phyloP scores from a whole-genome alignment of 2,113 vertebrate species.

The Ginglymostoma cirratum region DNA sequence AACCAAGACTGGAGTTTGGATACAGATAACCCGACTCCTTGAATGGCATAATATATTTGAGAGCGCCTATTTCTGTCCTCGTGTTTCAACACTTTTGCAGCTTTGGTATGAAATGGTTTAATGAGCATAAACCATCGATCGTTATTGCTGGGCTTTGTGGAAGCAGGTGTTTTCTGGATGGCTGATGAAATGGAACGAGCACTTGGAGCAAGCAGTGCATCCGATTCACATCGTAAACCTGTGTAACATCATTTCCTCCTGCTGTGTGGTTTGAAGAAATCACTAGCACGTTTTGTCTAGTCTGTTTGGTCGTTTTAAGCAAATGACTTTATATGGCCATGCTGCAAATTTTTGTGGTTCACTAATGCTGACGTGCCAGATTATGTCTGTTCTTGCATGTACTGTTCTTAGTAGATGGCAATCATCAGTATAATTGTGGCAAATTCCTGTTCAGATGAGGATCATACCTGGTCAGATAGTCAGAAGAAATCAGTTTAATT shows the following conservation, averaged over 20 bases:
- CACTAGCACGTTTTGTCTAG: not conserved
- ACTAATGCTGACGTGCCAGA: not conserved
- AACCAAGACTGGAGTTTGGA: not conserved
- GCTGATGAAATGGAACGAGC: not conserved
- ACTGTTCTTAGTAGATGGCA: not conserved
- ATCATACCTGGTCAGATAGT: not conserved
- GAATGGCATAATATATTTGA: not conserved
- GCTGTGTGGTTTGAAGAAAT: conserved; percentile 25
- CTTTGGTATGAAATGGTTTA: too few species aligned
- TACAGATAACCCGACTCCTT: not conserved
- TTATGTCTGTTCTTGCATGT: too few species aligned
- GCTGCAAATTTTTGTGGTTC: conserved; percentile 8
- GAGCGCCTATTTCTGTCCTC: not conserved
- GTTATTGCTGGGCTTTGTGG: not conserved
- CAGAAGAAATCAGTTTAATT: not conserved
- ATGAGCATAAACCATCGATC: not conserved
- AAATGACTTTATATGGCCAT: conserved; percentile 31
- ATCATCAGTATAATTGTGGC: too few species aligned
- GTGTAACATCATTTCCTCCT: conserved; percentile 9
- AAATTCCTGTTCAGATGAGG: not conserved
- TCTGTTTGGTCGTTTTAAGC: not conserved
- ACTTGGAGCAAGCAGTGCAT: not conserved
- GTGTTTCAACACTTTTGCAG: not conserved
- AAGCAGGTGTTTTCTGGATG: conserved; percentile 27
- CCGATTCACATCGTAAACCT: not conserved